Base-by-base conservation (phyloP, 2,797 vertebrate species). In the Phoeniculus purpureus region DNA sequence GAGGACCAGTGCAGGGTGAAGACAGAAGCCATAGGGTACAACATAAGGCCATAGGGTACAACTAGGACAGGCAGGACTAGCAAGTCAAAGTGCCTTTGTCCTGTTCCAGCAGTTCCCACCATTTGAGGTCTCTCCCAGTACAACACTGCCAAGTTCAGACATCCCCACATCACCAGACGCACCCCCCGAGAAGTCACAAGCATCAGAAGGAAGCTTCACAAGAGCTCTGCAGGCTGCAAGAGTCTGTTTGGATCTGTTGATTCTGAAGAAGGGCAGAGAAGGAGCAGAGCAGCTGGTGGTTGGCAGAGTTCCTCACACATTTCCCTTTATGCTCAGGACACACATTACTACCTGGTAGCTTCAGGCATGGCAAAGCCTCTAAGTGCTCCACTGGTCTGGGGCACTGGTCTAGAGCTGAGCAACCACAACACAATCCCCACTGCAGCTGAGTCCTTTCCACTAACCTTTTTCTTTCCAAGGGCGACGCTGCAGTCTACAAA, bases 81-180 rank as follows among this genome's bases (percentile, higher is more conserved):
- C 12, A 26, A 62, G 3, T 22, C n/a, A 75, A 79, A 7, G 19
- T 52, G 73, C 10, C 59, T 70, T 66, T n/a, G 8, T 58, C 55
- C 79, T 64, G n/a, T 16, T 71, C 27, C 12, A 48, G 10, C 7
- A 76, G 27, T 43, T 65, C 9, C 51, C 29, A 10, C 27, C 1
- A 6, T 37, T 62, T 85, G 31, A 32, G 23, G 58, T 45, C 40
- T 22, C 14, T 60, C 7, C 16, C 20, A 43, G 7, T 23, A 37
- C 20, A 47, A 29, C 27, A 50, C 3, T 0, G 0, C 15, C 25
- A 45, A 18, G 23, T 19, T 58, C 34, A 70, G 43, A 74, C 83
- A 17, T 47, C 4, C 2, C 40, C 0, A 0, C 40, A 15, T 13
- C 7, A 21, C 12, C 37, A 12, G 61, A 10, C 2, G 2, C 23